These are phyloP conservation scores for Cynopterus sphinx DNA, from an alignment of 2,797 vertebrate genomes.

Conservation along the genomic window DNA sequence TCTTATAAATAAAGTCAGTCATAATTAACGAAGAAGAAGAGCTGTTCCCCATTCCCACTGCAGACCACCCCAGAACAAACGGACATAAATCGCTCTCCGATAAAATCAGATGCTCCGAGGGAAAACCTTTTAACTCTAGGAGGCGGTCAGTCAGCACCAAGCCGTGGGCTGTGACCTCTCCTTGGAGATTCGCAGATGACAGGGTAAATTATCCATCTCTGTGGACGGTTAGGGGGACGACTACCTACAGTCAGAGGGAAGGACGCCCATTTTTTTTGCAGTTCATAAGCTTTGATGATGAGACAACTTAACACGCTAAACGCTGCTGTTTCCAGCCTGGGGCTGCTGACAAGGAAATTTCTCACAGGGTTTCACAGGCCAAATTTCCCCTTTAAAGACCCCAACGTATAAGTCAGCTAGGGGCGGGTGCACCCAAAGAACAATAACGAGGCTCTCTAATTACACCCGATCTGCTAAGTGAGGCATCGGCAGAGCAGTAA, in stretches of 20 bases:
- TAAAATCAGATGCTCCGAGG: not conserved
- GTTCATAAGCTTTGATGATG: not conserved
- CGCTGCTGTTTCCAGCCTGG: not conserved
- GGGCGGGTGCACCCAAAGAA: slow-evolving; percentile 67
- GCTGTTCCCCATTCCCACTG: not conserved
- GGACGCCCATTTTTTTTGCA: not conserved
- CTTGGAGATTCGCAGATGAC: not conserved
- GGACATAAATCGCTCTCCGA: not conserved
- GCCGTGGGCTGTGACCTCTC: rapidly evolving
- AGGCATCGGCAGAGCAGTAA: slow-evolving; percentile 69
- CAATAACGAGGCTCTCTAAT: slow-evolving; percentile 79
- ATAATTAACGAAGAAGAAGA: not conserved
- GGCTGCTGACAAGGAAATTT: not conserved
- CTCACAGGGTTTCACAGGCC: slow-evolving; percentile 53
- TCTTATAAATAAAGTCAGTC: not conserved
- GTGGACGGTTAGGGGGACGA: not conserved
- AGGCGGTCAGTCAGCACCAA: not conserved
- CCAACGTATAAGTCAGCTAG: slow-evolving; percentile 71
- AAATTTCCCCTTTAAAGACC: slow-evolving; percentile 66
- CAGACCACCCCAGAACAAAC: not conserved
- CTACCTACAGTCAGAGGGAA: not conserved
- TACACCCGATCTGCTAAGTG: slow-evolving; percentile 77
- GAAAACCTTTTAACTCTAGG: not conserved
- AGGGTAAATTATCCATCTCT: not conserved
- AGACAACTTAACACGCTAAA: not conserved